Evolutionary conservation across 2,888 invertebrate species (phyloP), one percentile per base, ranked within the genome.

Genomic region (Oscheius sp.): DNA sequence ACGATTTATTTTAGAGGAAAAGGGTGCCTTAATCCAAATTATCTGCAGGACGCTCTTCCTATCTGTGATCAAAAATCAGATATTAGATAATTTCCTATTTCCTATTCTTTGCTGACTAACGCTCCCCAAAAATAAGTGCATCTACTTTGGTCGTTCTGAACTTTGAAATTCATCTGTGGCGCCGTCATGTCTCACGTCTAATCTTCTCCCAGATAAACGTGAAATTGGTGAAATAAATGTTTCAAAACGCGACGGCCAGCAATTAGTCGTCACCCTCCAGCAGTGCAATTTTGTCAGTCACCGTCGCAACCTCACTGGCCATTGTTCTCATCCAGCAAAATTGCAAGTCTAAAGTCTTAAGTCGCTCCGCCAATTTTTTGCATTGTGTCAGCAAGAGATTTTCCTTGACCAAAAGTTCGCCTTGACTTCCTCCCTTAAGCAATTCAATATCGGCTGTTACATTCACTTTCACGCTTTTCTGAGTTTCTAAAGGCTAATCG

Each of bases 211-310:
- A 25, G 31, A 17, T 33, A 27, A 55, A 55, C 57, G 12, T 34
- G 23, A 45, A 61, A 61, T 61, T 42, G 61, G 45, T 42, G 45
- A 45, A 61, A 61, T 61, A 61, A 61, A 61, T 61, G 61, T 61
- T 61, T 61, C 61, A 61, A 61, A 61, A 39, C 42, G 61, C 61
- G 42, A 61, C 61, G 45, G 61, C 61, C 61, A 45, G 45, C 61
- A 61, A 61, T 61, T 61, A 45, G 42, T 61, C 48, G 48, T 25
- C 55, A 27, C 42, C 55, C 33, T 29, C 17, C 27, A 29, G 61
- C 61, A 42, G 27, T 45, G 61, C 61, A 25, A 61, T 61, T 61
- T 61, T 45, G 42, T 61, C n/a, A n/a, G 42, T 29, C 45, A 61
- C 61, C 42, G 25, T 45, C 25, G 45, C 45, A 61, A 45, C 15